Percentiles rank a stretch among this genome's conserved stretches.
phyloP scores from a whole-genome alignment of 2,797 vertebrate genomes.

The Aphelocoma californica region DNA sequence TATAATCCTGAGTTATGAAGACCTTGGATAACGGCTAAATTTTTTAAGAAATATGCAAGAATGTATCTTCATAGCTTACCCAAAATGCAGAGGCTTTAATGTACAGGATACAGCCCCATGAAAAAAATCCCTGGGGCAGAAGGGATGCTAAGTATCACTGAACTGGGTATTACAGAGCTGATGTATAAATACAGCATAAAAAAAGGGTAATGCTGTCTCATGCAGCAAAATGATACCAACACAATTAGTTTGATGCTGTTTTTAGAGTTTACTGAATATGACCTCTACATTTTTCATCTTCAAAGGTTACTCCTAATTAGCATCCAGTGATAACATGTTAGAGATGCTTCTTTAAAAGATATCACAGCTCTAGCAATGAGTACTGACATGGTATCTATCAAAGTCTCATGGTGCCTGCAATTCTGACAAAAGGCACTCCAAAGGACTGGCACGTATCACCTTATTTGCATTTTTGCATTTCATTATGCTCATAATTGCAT shows the following conservation, averaged over 20 bases:
- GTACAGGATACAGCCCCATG: neutral
- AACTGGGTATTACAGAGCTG: neutral
- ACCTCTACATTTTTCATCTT: constrained; percentile 73
- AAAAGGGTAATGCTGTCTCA: constrained; percentile 27
- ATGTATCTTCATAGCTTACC: neutral
- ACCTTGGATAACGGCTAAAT: neutral
- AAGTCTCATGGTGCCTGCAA: constrained; percentile 81
- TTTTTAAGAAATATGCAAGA: neutral
- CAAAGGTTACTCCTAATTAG: constrained; percentile 78
- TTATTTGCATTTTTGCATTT: constrained; percentile 99
- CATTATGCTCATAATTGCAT: constrained; percentile 96
- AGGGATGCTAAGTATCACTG: neutral
- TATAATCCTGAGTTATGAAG: neutral
- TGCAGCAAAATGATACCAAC: constrained; percentile 66
- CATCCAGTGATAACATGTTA: constrained; percentile 69
- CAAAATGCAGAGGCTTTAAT: constrained; percentile 12
- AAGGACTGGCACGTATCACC: constrained; percentile 82
- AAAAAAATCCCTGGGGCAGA: neutral
- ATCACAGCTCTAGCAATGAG: constrained; percentile 84
- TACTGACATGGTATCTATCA: constrained; percentile 89
- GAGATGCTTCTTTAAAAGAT: constrained; percentile 75
- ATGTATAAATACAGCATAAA: constrained; percentile 17
- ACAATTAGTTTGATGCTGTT: constrained; percentile 70
- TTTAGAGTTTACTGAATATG: constrained; percentile 69
- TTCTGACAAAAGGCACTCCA: constrained; percentile 91